These are phyloP conservation scores for Dendrocincla tyrannina DNA, from an alignment of 2,797 vertebrate genomes.

Conservation along the genomic window DNA sequence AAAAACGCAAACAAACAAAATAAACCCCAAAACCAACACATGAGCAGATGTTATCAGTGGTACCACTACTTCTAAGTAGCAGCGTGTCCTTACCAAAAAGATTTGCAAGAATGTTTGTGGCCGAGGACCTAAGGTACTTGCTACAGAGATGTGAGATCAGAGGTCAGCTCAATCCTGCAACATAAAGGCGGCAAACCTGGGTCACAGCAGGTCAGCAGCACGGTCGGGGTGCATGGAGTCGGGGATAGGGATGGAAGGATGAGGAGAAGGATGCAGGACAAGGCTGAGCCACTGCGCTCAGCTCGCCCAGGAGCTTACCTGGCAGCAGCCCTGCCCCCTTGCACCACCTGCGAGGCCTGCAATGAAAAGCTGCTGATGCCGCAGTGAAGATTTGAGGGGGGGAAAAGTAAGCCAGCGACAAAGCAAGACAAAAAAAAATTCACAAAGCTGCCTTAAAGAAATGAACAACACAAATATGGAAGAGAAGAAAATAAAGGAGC, in stretches of 20 bases:
- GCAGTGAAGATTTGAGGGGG: slow-evolving; percentile 1
- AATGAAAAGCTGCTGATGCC: slow-evolving; percentile 65
- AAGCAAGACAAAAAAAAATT: slow-evolving; percentile 7
- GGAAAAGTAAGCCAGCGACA: slow-evolving; percentile 25
- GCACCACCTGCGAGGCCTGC: slow-evolving; percentile 55
- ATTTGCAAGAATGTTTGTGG: slow-evolving; percentile 80
- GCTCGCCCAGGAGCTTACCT: slow-evolving; percentile 55
- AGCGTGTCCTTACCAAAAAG: slow-evolving; percentile 82
- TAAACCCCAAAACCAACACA: background rate
- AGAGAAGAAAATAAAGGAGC: slow-evolving; percentile 33
- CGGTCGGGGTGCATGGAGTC: background rate
- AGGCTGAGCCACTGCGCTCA: background rate
- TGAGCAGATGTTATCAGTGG: slow-evolving; percentile 49
- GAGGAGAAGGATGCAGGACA: background rate
- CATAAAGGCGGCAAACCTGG: slow-evolving; percentile 82
- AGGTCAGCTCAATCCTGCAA: slow-evolving; percentile 94
- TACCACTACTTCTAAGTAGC: slow-evolving; percentile 67
- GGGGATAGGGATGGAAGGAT: background rate
- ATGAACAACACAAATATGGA: slow-evolving; percentile 11
- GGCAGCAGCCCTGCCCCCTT: slow-evolving; percentile 63
- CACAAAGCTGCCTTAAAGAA: slow-evolving; percentile 42
- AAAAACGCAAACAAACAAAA: background rate
- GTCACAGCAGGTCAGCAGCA: slow-evolving; percentile 60
- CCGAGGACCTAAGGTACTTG: slow-evolving; percentile 78
- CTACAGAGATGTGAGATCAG: slow-evolving; percentile 92